Conservation (phyloP, 2,113 vertebrate genomes). For the Helogale parvula region DNA sequence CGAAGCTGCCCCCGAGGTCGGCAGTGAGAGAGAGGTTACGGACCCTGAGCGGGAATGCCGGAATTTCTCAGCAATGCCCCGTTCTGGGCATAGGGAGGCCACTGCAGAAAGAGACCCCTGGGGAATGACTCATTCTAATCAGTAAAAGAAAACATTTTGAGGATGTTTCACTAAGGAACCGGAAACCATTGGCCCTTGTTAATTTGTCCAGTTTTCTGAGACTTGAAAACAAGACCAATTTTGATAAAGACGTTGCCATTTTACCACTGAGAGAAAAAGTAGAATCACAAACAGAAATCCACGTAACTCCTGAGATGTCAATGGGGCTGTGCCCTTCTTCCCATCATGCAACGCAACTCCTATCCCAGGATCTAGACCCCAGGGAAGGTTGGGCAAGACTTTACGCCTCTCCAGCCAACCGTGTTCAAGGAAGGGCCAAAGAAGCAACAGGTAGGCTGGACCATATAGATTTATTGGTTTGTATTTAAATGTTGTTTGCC, state of each 20-base stretch:
- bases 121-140: slow-evolving; percentile 4
- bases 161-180: background rate
- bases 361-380: background rate
- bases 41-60: background rate
- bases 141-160: background rate
- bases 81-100: background rate
- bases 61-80: background rate
- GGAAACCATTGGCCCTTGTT: background rate
- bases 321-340: background rate
- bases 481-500: background rate
- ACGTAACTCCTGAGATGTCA: background rate
- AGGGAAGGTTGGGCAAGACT: background rate
- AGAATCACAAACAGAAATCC: background rate
- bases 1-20: background rate
- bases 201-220: background rate
- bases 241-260: background rate
- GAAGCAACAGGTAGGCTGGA: background rate
- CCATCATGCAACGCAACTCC: background rate
- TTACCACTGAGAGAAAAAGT: background rate
- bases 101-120: background rate
- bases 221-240: background rate
- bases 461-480: background rate
- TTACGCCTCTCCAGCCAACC: background rate
- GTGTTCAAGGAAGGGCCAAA: background rate
- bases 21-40: background rate